Evolutionary conservation across 2,888 invertebrate genomes (phyloP).

Genomic region (Syrphus vitripennis): DNA sequence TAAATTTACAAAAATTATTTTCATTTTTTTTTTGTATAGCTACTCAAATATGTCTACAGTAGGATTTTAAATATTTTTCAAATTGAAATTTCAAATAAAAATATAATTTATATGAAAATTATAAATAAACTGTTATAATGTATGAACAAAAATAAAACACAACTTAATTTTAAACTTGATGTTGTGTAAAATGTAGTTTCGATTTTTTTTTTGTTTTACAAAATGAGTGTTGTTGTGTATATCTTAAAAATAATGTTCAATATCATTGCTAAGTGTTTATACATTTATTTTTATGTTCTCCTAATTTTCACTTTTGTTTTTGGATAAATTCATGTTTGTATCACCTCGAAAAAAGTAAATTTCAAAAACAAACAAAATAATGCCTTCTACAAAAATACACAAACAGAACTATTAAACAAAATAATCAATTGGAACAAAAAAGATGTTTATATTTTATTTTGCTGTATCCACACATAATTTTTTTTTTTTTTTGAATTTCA

Average conservation of each 20-base stretch:
- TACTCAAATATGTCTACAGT: background rate
- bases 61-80: background rate
- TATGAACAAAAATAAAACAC: background rate
- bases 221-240: background rate
- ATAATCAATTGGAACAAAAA: background rate
- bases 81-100: background rate
- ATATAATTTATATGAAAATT: background rate
- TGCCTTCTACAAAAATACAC: background rate
- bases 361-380: background rate
- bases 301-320: conserved; percentile 38
- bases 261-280: conserved; percentile 56
- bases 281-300: conserved; percentile 8
- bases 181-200: conserved; percentile 16
- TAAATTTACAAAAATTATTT: conserved; percentile 15
- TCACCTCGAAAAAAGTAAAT: conserved; percentile 12
- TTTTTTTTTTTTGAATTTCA: background rate
- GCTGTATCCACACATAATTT: background rate
- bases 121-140: background rate
- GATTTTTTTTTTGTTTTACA: background rate
- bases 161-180: conserved; percentile 14
- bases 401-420: background rate
- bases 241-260: conserved; percentile 34
- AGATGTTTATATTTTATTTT: conserved; percentile 33
- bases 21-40: background rate
- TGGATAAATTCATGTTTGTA: conserved; percentile 39